Evolutionary conservation across 2,113 vertebrate genomes (phyloP), one percentile per base, ranked within the genome.

Genomic region (Cyprinodon variegatus): DNA sequence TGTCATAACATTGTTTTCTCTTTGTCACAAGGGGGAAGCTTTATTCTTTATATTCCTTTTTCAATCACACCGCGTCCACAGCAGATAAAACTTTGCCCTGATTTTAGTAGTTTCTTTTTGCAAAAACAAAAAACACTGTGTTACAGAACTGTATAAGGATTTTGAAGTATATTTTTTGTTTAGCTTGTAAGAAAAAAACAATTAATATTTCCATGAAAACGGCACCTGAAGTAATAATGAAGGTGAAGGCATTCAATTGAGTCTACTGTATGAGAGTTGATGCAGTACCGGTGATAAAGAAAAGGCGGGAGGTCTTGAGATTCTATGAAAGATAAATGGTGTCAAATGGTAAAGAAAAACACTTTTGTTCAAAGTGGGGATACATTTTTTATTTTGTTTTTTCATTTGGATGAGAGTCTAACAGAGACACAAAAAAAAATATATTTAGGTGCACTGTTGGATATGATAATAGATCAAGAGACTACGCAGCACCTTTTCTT

Each of bases 401-500:
- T 60, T 46, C 3, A 76, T 82, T 77, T 50, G 61, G 79, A 85
- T 76, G 63, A 78, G 61, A 81, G 57, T 84, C 70, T 77, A 61
- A 72, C 15, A 5, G 64, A 12, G 0, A 48, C 62, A 0, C 29
- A 4, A 0, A 20, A 17, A 40, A 50, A 75, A 83, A 85, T 67
- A 40, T 70, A 78, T 66, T 50, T 94, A 96, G 95, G 95, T 96
- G 95, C 96, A 96, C 94, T 29, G 93, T 93, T 94, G 93, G 93
- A 93, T 95, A 95, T 96, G 95, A 96, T 92, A 94, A 95, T 94
- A 95, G 95, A 96, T 95, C 94, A 95, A 93, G 95, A 94, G 95
- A 93, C 90, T 94, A 71, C 15, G 14, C 76, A 94, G 94, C 94
- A 94, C 94, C 93, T 95, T 94, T 94, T 12, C n/a, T 10, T 40